Evolutionary conservation across 2,888 invertebrate genomes (phyloP).

Genomic region (Drosophila tripunctata): DNA sequence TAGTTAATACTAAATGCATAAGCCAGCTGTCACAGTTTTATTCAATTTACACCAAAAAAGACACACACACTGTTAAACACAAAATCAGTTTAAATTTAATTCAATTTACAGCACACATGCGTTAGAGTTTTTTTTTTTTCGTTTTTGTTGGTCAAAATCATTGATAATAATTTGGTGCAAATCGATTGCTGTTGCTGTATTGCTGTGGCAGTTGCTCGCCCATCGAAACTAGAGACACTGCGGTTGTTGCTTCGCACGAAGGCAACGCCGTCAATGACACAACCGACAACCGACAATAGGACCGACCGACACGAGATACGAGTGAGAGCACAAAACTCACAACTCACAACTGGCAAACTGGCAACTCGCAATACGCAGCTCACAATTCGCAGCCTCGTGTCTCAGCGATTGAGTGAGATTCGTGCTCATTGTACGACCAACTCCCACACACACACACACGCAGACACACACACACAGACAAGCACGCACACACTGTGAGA

Average conservation of each 20-base stretch:
- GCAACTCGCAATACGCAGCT: slow-evolving; percentile 14
- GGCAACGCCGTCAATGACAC: slow-evolving; percentile 49
- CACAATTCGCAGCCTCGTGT: slow-evolving; percentile 6
- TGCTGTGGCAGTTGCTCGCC: slow-evolving; percentile 7
- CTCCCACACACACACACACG: slow-evolving; percentile 68
- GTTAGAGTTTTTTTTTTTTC: slow-evolving; percentile 42
- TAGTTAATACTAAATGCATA: slow-evolving; percentile 35
- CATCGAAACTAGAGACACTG: slow-evolving; percentile 34
- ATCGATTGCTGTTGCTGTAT: slow-evolving; percentile 1
- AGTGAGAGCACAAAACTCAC: slow-evolving; percentile 22
- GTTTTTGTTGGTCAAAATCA: slow-evolving; percentile 23
- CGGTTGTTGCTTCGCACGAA: slow-evolving; percentile 71
- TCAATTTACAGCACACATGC: slow-evolving; percentile 66
- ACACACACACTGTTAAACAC: slow-evolving; percentile 26
- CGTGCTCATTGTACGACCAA: slow-evolving; percentile 48
- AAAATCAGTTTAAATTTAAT: slow-evolving; percentile 72
- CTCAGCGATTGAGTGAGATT: slow-evolving; percentile 25
- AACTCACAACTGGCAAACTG: slow-evolving; percentile 16
- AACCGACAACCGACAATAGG: slow-evolving; percentile 31
- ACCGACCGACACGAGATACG: slow-evolving; percentile 39
- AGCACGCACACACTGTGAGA: not conserved
- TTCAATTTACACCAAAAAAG: slow-evolving; percentile 47
- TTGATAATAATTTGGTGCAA: slow-evolving; percentile 68
- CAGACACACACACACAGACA: slow-evolving; percentile 9
- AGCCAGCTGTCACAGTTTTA: slow-evolving; percentile 56